Evolutionary conservation across 1,140 invertebrate genomes (phyloP).

Genomic region (Streblospio benedicti): DNA sequence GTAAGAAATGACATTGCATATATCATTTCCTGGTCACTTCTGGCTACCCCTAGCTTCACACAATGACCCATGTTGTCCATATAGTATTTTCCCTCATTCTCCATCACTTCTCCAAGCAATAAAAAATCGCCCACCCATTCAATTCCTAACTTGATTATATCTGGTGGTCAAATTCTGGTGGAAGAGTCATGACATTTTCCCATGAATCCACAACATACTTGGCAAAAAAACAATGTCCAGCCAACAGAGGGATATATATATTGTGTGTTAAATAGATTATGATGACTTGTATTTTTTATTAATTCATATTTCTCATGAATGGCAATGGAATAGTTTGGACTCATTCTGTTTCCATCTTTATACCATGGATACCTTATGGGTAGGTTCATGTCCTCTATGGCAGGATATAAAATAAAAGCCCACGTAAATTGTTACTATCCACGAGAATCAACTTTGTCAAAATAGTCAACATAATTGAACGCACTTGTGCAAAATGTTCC

Average conservation of each 20-base stretch:
- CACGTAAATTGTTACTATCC: constrained; percentile 18
- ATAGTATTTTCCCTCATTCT: constrained; percentile 21
- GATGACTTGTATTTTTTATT: constrained; percentile 13
- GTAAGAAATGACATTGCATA: constrained; percentile 19
- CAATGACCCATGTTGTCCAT: constrained; percentile 11
- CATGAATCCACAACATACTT: constrained; percentile 12
- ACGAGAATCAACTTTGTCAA: constrained; percentile 19
- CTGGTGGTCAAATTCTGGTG: not conserved
- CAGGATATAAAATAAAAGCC: constrained; percentile 26
- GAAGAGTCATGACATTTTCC: not conserved
- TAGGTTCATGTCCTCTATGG: too few species aligned
- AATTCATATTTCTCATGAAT: constrained; percentile 27
- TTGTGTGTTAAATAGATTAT: constrained; percentile 16
- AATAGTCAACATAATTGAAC: not conserved
- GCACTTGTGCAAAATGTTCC: constrained; percentile 12
- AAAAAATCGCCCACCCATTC: not conserved
- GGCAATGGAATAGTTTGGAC: constrained; percentile 24
- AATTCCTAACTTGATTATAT: not conserved
- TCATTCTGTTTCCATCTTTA: constrained; percentile 25
- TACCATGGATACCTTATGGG: too few species aligned
- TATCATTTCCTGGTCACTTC: constrained; percentile 35
- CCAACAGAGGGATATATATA: constrained; percentile 30
- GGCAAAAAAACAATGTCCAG: constrained; percentile 31
- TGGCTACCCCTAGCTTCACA: constrained; percentile 18
- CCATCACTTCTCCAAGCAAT: not conserved